A percentile compares a stretch with the other conserved stretches of the same genome.
phyloP scores from a whole-genome alignment of 2,113 vertebrate species.

The Hystrix brachyura region DNA sequence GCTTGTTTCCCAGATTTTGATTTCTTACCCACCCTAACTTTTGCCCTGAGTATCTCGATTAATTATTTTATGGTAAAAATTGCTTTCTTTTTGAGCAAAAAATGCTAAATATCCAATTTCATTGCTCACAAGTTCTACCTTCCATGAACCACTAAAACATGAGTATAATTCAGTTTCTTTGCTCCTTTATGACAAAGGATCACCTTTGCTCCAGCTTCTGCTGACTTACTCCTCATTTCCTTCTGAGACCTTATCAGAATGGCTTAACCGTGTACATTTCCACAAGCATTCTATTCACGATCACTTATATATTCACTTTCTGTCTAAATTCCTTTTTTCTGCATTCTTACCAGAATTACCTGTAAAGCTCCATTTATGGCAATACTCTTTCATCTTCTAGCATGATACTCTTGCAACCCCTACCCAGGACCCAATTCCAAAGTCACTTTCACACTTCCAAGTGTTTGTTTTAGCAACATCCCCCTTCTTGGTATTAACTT shows the following conservation, averaged over 20 bases:
- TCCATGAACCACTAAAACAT: not conserved
- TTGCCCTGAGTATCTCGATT: not conserved
- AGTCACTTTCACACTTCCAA: not conserved
- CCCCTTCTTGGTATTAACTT: not conserved
- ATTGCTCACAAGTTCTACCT: not conserved
- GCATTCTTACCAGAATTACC: not conserved
- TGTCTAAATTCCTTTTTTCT: not conserved
- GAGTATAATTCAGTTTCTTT: not conserved
- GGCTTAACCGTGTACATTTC: not conserved
- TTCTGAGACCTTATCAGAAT: not conserved
- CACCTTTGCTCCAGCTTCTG: not conserved
- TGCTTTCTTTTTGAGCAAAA: not conserved
- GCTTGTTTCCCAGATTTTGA: not conserved
- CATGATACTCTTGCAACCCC: not conserved
- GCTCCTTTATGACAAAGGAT: not conserved
- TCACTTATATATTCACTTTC: not conserved
- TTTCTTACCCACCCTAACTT: not conserved
- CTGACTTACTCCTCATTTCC: not conserved
- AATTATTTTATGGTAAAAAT: conserved; percentile 33
- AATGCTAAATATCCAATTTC: not conserved
- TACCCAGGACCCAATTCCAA: not conserved
- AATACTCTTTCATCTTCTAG: not conserved
- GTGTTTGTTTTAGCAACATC: not conserved
- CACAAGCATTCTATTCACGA: not conserved
- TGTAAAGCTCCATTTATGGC: not conserved